Percentiles rank a stretch among this genome's conserved stretches.
phyloP scores from a whole-genome alignment of 2,888 invertebrate species.

The Achlya flavicornis region DNA sequence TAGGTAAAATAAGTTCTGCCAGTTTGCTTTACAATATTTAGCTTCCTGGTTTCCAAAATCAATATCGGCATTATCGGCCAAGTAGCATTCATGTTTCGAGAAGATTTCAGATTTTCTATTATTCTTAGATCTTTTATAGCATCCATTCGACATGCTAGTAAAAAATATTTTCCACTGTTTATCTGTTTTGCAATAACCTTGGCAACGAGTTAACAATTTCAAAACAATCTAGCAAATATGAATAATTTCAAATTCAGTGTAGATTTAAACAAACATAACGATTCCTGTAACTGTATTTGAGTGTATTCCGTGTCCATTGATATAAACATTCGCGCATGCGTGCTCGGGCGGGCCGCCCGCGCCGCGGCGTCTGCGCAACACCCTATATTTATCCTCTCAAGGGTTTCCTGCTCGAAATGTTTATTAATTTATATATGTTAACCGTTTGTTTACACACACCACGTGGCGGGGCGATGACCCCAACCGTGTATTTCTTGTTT shows the following conservation, averaged over 20 bases:
- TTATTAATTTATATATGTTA: slow-evolving; percentile 76
- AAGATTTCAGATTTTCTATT: slow-evolving; percentile 20
- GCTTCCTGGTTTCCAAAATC: background rate
- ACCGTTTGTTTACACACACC: slow-evolving; percentile 72
- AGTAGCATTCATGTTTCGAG: slow-evolving; percentile 1
- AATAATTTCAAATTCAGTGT: slow-evolving; percentile 36
- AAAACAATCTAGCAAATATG: slow-evolving; percentile 30
- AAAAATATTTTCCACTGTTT: background rate
- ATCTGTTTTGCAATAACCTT: slow-evolving; percentile 36
- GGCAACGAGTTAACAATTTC: slow-evolving; percentile 40
- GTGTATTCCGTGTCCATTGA: slow-evolving; percentile 60
- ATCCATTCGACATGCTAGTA: background rate
- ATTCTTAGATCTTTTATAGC: slow-evolving; percentile 4
- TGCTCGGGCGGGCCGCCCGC: slow-evolving; percentile 41
- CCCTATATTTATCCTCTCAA: slow-evolving; percentile 77
- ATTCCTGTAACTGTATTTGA: slow-evolving; percentile 48
- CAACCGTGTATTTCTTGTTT: slow-evolving; percentile 50
- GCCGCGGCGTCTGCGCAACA: slow-evolving; percentile 68
- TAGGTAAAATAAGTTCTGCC: background rate
- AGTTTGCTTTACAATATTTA: background rate
- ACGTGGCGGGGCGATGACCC: slow-evolving; percentile 74
- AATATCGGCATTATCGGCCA: background rate
- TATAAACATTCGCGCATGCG: slow-evolving; percentile 69
- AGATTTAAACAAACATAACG: slow-evolving; percentile 40
- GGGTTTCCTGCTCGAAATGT: slow-evolving; percentile 76